Evolutionary conservation across 2,888 invertebrate species (phyloP).

Genomic region (Rhimphoctona megacephalus): DNA sequence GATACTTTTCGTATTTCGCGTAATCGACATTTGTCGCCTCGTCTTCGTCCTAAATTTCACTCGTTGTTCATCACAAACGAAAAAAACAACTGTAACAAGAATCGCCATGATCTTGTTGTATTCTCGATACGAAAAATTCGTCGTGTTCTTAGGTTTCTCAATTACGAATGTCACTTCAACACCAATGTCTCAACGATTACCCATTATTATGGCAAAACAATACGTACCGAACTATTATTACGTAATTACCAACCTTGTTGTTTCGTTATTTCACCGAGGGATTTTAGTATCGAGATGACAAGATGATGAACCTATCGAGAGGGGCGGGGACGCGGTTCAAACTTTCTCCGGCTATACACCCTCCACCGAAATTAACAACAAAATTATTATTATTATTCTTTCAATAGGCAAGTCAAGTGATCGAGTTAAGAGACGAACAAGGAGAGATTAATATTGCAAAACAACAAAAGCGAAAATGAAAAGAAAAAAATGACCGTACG

Average conservation of each 20-base stretch:
- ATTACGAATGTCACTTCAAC: conserved; percentile 45
- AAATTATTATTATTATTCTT: conserved; percentile 20
- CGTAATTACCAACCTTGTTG: conserved; percentile 56
- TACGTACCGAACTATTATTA: conserved; percentile 33
- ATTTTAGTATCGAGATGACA: conserved; percentile 43
- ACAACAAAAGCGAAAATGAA: conserved; percentile 7
- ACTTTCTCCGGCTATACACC: conserved; percentile 32
- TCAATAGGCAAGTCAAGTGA: conserved; percentile 30
- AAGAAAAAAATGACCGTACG: background rate
- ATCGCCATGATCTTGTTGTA: conserved; percentile 2
- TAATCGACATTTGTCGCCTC: conserved; percentile 52
- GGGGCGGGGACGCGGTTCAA: conserved; percentile 37
- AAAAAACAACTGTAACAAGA: conserved; percentile 2
- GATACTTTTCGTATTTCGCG: conserved; percentile 50
- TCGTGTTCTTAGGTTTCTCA: conserved; percentile 49
- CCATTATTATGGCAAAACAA: background rate
- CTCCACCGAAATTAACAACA: conserved; percentile 27
- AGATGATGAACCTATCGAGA: conserved; percentile 58
- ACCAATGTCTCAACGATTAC: conserved; percentile 29
- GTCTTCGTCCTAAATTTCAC: conserved; percentile 60
- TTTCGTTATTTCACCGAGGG: conserved; percentile 26
- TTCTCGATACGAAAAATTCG: conserved; percentile 39
- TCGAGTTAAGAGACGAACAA: conserved; percentile 35
- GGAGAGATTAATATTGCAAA: conserved; percentile 24
- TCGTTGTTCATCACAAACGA: conserved; percentile 46